phyloP scores from a whole-genome alignment of 2,888 invertebrate species.

The Chironomus tentans region DNA sequence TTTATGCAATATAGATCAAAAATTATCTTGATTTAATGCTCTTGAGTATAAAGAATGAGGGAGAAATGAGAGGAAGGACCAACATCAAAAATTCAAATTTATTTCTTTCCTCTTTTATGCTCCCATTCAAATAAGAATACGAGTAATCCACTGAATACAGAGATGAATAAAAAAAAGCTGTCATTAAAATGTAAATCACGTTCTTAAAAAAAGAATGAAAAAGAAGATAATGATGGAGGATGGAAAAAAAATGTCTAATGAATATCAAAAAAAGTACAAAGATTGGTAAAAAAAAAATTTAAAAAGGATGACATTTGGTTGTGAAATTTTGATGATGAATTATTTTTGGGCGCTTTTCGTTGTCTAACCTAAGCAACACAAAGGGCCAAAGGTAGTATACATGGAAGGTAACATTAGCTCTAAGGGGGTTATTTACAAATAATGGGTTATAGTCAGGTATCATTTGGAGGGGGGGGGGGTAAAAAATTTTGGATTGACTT shows the following conservation, averaged over 20 bases:
- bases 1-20: too few species aligned
- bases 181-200: constrained; percentile 19
- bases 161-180: background rate
- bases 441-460: too few species aligned
- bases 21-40: too few species aligned
- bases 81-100: background rate
- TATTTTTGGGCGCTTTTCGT: too few species aligned
- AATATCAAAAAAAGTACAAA: background rate
- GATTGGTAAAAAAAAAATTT: background rate
- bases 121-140: background rate
- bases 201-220: background rate
- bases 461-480: too few species aligned
- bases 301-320: background rate
- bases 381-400: too few species aligned
- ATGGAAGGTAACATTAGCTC: too few species aligned
- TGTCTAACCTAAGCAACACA: too few species aligned
- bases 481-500: too few species aligned
- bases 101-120: background rate
- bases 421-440: too few species aligned
- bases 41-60: too few species aligned
- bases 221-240: background rate
- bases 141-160: background rate
- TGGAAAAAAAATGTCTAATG: constrained; percentile 1
- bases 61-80: background rate
- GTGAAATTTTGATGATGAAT: too few species aligned